Evolutionary conservation across 2,113 vertebrate species (phyloP), one percentile per base, ranked within the genome.

Genomic region (Chlorodrepanis virens): DNA sequence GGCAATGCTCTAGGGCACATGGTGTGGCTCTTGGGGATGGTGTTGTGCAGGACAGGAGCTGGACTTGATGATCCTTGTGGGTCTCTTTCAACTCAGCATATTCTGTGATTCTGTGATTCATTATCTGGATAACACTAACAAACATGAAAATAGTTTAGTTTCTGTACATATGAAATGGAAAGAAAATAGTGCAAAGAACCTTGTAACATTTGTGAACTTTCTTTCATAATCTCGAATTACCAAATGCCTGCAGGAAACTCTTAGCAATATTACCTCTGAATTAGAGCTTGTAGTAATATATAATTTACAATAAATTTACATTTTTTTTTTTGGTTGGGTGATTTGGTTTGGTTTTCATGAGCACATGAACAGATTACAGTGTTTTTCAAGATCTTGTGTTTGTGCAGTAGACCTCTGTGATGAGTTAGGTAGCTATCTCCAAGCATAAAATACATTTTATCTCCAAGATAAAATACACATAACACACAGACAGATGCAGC

Each of bases 1-100:
- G 24, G 28, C 42, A 67, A 21, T 35, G 24, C 15, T 57, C 10
- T 29, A 0, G 0, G 12, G 29, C 35, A 49, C 35, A 6, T 5
- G 24, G 13, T 16, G 24, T 57, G 52, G 17, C n/a, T n/a, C 29
- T 11, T 40, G 52, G 20, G 12, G 31, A 40, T 27, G 24, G 19
- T 40, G 42, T 20, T 40, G 12, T n/a, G 29, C 28, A 39, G n/a
- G 23, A 3, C 9, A 24, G 42, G n/a, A 40, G 15, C 2, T 85
- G 42, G 12, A n/a, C 29, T 56, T 3, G 19, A 12, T 56, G 50
- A 24, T 49, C 11, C 19, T 56, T 65, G 12, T 40, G 50, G 6
- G 12, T 47, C 10, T 29, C 15, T 28, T 56, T 12, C n/a, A 56
- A 24, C 6, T 40, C 16, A 42, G 31, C 16, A 25, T 12, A 5